Evolutionary conservation across 2,797 vertebrate species (phyloP).

Genomic region (Mus spretus): DNA sequence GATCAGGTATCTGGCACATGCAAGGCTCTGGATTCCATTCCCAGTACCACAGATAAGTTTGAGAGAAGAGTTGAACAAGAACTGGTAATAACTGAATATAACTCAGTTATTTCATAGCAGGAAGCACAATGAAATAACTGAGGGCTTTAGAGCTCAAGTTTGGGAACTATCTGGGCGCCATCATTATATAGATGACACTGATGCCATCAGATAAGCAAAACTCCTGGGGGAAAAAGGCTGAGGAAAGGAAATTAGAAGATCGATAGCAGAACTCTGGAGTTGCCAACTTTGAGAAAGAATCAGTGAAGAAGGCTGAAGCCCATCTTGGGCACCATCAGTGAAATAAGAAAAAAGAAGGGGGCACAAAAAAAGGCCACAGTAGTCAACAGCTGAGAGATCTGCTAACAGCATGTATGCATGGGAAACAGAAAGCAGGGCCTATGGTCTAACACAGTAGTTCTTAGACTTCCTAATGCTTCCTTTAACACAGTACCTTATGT

Average conservation of each 20-base stretch:
- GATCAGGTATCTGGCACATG: neutral
- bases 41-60: neutral
- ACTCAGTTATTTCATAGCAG: too few species aligned
- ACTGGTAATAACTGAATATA: neutral
- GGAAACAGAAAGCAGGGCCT: neutral
- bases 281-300: neutral
- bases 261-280: neutral
- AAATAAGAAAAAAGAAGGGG: neutral
- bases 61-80: neutral
- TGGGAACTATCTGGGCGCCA: constrained; percentile 1
- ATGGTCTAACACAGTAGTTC: neutral
- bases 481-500: neutral
- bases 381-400: neutral
- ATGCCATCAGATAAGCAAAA: neutral
- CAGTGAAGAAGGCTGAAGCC: neutral
- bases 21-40: neutral
- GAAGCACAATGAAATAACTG: neutral
- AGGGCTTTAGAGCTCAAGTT: neutral
- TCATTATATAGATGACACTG: constrained; percentile 15
- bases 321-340: neutral
- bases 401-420: neutral
- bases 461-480: neutral
- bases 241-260: neutral
- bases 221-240: neutral
- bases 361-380: constrained; percentile 5